These are phyloP conservation scores for Adoxophyes honmai DNA, from an alignment of 1,140 invertebrate genomes.

Conservation along the genomic window DNA sequence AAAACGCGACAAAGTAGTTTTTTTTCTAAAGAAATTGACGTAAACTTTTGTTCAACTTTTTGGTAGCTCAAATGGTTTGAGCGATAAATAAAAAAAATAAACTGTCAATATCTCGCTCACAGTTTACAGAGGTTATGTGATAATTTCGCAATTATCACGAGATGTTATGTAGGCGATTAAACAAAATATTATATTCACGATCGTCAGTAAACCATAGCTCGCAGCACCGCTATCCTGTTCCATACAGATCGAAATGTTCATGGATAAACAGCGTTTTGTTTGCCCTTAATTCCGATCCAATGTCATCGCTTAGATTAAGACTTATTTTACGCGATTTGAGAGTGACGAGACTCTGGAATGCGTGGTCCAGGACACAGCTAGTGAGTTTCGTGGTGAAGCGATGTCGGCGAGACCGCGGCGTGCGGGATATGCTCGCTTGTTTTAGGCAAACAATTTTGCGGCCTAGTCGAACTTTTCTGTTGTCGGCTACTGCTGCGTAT, in stretches of 20 bases:
- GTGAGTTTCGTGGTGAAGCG: slow-evolving; percentile 47
- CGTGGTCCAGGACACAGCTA: slow-evolving; percentile 48
- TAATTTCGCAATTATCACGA: slow-evolving; percentile 48
- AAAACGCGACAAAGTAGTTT: no score
- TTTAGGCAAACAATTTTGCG: slow-evolving; percentile 50
- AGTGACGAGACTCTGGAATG: slow-evolving; percentile 48
- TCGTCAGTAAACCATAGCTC: slow-evolving; percentile 23
- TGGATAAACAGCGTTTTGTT: slow-evolving; percentile 23
- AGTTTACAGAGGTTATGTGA: slow-evolving; percentile 21
- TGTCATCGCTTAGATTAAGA: slow-evolving; percentile 25
- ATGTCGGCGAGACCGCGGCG: slow-evolving; percentile 44
- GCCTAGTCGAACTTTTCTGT: slow-evolving; percentile 48
- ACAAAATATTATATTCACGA: slow-evolving; percentile 33
- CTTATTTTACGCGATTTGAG: slow-evolving; percentile 40
- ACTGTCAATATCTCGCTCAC: slow-evolving; percentile 13
- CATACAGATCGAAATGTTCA: slow-evolving; percentile 22
- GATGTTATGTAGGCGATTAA: slow-evolving; percentile 44
- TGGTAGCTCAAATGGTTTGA: neutral
- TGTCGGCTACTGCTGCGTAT: slow-evolving; percentile 61
- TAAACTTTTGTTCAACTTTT: no score
- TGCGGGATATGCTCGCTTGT: slow-evolving; percentile 51
- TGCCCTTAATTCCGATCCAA: slow-evolving; percentile 15
- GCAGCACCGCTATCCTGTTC: slow-evolving; percentile 21
- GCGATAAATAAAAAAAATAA: neutral
- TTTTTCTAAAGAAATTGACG: no score